Evolutionary conservation across 2,113 vertebrate species (phyloP).

Genomic region (Corapipo altera): DNA sequence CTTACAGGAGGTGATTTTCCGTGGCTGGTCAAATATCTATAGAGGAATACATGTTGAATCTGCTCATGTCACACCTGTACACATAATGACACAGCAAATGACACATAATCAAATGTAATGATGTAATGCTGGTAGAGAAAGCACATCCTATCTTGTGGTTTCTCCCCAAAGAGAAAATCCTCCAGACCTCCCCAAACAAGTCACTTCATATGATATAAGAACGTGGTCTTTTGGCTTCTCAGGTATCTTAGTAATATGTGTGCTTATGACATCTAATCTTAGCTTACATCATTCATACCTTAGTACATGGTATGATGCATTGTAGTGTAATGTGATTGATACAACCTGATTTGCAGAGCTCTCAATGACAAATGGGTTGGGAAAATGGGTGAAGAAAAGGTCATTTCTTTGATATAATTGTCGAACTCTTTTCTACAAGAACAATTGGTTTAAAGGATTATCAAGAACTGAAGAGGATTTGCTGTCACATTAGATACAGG

Average conservation of each 20-base stretch:
- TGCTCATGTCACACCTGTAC: not conserved
- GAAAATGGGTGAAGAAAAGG: not conserved
- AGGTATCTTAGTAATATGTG: not conserved
- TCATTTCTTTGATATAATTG: not conserved
- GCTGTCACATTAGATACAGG: not conserved
- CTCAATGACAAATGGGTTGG: not conserved
- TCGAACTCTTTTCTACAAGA: not conserved
- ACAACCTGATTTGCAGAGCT: not conserved
- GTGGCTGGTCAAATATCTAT: not conserved
- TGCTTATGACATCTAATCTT: not conserved
- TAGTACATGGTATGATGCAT: not conserved
- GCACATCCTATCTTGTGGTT: not conserved
- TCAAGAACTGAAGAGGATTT: not conserved
- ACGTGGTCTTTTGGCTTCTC: not conserved
- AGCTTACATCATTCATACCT: not conserved
- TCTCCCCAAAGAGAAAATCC: not conserved
- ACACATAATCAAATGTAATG: not conserved
- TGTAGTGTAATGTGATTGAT: not conserved
- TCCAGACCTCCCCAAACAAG: not conserved
- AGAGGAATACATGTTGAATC: not conserved
- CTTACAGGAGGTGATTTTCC: not conserved
- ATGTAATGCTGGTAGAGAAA: not conserved
- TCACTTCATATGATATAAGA: not conserved
- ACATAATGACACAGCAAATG: not conserved
- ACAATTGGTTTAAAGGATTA: not conserved